These are phyloP conservation scores for Podarcis raffonei DNA, from an alignment of 2,113 vertebrate genomes.

Conservation along the genomic window DNA sequence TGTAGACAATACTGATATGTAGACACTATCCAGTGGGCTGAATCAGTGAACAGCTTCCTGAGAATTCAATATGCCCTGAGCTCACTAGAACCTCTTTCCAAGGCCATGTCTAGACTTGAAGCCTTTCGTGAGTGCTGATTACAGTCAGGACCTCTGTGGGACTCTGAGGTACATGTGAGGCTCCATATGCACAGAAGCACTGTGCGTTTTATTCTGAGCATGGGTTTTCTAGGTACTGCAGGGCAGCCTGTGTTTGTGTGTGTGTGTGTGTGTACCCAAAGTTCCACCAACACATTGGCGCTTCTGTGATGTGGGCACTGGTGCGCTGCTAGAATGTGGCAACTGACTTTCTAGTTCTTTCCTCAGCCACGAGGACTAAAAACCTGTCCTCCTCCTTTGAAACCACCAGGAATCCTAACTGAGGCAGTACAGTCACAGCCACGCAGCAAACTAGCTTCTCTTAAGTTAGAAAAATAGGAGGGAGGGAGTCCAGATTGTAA, in stretches of 20 bases:
- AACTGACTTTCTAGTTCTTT: not conserved
- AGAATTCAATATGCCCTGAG: not conserved
- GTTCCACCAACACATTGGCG: not conserved
- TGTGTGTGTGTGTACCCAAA: not conserved
- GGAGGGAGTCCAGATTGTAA: too few relatives aligned
- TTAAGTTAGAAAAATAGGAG: not conserved
- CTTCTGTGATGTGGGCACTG: not conserved
- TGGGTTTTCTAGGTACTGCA: too few relatives aligned
- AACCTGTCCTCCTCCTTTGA: not conserved
- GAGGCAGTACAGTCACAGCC: not conserved
- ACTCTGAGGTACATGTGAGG: not conserved
- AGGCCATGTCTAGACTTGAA: not conserved
- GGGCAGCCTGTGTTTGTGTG: too few relatives aligned
- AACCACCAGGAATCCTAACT: not conserved
- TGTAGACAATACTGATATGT: too few relatives aligned
- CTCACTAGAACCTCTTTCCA: not conserved
- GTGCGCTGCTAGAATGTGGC: not conserved
- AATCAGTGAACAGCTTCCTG: too few relatives aligned
- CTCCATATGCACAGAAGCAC: too few relatives aligned
- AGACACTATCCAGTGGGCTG: too few relatives aligned
- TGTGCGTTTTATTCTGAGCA: not conserved
- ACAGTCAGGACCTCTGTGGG: not conserved
- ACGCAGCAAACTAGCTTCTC: not conserved
- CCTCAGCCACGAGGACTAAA: not conserved
- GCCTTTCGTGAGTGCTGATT: not conserved